phyloP scores from a whole-genome alignment of 2,113 vertebrate species.

The Phalacrocorax aristotelis region DNA sequence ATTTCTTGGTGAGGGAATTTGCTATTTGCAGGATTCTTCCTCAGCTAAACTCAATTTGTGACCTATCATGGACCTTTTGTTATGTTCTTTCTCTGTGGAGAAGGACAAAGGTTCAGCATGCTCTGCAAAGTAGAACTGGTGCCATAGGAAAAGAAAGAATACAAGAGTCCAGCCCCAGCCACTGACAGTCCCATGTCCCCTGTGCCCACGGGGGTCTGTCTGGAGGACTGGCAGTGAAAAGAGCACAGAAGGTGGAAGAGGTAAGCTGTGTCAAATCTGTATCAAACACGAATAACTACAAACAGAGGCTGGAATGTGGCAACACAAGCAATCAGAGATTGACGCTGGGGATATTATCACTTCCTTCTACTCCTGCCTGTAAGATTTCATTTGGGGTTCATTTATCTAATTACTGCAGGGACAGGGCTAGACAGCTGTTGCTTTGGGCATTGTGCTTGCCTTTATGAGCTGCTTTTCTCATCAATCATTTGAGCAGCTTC shows the following conservation, averaged over 20 bases:
- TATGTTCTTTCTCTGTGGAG: not conserved
- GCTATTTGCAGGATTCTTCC: constrained; percentile 9
- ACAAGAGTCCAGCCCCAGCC: not conserved
- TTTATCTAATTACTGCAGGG: constrained; percentile 50
- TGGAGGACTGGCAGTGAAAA: not conserved
- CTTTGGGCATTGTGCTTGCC: constrained; percentile 42
- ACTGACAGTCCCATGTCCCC: not conserved
- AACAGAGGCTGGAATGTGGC: not conserved
- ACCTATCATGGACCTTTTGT: not conserved
- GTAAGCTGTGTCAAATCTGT: not conserved
- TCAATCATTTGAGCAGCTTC: constrained; percentile 58
- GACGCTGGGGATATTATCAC: not conserved
- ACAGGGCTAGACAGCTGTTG: constrained; percentile 35
- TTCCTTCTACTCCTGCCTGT: not conserved
- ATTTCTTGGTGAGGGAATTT: not conserved
- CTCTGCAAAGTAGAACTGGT: not conserved
- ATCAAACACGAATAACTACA: not conserved
- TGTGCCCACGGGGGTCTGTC: not conserved
- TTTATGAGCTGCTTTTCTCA: constrained; percentile 46
- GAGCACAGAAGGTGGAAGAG: not conserved
- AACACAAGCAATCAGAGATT: not conserved
- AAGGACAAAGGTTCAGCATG: constrained; percentile 12
- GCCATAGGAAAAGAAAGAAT: not conserved
- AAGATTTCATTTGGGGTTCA: constrained; percentile 29
- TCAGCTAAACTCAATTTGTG: not conserved